phyloP scores from a whole-genome alignment of 2,888 invertebrate species.

The Hypolimnas misippus region DNA sequence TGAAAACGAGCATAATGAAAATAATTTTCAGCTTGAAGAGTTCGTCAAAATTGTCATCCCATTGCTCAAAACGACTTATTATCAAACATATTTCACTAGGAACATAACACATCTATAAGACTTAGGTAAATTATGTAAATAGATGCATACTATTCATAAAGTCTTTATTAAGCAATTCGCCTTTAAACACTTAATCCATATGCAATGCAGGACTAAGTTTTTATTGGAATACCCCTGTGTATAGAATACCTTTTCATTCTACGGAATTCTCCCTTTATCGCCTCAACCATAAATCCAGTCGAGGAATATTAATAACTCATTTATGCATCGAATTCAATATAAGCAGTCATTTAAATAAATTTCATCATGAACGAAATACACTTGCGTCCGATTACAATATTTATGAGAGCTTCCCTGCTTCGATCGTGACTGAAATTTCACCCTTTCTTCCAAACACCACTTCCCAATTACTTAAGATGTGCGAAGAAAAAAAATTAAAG shows the following conservation, averaged over 20 bases:
- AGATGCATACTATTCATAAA: too few species aligned
- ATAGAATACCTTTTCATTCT: not conserved
- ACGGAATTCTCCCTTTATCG: constrained; percentile 9
- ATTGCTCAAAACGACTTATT: too few species aligned
- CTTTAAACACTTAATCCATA: not conserved
- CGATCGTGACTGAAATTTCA: constrained; percentile 65
- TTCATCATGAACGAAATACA: constrained; percentile 52
- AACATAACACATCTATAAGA: too few species aligned
- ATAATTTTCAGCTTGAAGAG: too few species aligned
- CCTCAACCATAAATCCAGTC: constrained; percentile 24
- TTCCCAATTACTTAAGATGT: constrained; percentile 56
- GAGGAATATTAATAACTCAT: constrained; percentile 37
- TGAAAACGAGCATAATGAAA: too few species aligned
- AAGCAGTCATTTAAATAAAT: constrained; percentile 63
- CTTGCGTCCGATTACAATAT: constrained; percentile 64
- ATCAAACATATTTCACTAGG: too few species aligned
- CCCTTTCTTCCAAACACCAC: constrained; percentile 58
- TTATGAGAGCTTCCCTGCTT: constrained; percentile 59
- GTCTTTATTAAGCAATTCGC: not conserved
- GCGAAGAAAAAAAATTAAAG: constrained; percentile 35
- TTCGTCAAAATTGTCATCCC: too few species aligned
- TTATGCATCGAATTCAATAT: constrained; percentile 43
- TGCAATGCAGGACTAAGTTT: not conserved
- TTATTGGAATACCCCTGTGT: not conserved
- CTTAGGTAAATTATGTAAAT: too few species aligned